phyloP scores from a whole-genome alignment of 2,797 vertebrate species.

The Lutjanus campechanus region DNA sequence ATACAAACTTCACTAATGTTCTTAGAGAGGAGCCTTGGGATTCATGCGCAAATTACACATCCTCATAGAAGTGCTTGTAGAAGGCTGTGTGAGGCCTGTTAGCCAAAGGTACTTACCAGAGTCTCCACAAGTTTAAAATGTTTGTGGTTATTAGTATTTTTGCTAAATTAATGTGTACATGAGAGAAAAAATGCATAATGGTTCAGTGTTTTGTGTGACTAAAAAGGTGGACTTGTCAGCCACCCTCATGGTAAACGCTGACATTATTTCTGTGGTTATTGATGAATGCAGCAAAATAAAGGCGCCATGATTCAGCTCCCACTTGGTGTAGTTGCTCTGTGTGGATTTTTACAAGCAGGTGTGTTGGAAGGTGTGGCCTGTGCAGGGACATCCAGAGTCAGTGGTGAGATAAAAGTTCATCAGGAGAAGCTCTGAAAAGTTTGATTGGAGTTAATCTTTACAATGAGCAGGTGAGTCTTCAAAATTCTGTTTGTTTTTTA shows the following conservation, averaged over 20 bases:
- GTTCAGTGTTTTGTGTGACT: background rate
- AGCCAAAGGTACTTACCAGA: constrained; percentile 17
- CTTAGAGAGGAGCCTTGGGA: constrained; percentile 23
- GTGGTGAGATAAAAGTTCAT: background rate
- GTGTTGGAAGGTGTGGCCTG: constrained; percentile 61
- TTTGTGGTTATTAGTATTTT: background rate
- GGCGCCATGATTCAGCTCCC: background rate
- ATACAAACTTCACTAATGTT: background rate
- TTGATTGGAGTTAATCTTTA: constrained; percentile 2
- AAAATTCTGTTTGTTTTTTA: background rate
- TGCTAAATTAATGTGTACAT: background rate
- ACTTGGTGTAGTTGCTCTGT: constrained; percentile 16
- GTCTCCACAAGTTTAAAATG: constrained; percentile 35
- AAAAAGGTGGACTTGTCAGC: constrained; percentile 45
- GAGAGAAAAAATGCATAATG: background rate
- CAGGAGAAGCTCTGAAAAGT: constrained; percentile 20
- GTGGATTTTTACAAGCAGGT: constrained; percentile 48
- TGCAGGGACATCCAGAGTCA: background rate
- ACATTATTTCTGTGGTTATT: constrained; percentile 16
- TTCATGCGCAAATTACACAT: constrained; percentile 64
- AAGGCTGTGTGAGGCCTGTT: constrained; percentile 42
- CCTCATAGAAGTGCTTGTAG: background rate
- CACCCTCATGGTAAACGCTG: constrained; percentile 46
- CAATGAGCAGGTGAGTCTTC: constrained; percentile 62
- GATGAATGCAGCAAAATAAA: constrained; percentile 62